Evolutionary conservation across 1,140 invertebrate genomes (phyloP).

Genomic region (Chrysomallon squamiferum): DNA sequence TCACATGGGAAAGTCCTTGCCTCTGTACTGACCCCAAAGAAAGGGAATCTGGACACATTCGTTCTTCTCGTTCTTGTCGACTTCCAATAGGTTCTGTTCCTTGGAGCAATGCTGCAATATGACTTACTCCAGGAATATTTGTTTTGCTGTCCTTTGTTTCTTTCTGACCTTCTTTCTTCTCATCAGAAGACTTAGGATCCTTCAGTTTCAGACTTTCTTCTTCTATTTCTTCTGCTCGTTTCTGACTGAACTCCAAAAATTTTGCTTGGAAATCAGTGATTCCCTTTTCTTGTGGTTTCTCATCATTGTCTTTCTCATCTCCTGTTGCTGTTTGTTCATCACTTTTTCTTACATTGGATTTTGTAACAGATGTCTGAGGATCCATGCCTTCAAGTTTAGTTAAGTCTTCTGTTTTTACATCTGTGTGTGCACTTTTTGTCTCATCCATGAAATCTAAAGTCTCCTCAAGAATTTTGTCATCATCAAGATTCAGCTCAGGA

Average conservation of each 20-base stretch:
- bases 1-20: slow-evolving; percentile 21
- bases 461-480: slow-evolving; percentile 65
- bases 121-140: slow-evolving; percentile 27
- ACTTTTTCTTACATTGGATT: slow-evolving; percentile 21
- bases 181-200: slow-evolving; percentile 12
- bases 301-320: slow-evolving; percentile 15
- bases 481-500: slow-evolving; percentile 82
- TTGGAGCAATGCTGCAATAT: slow-evolving; percentile 49
- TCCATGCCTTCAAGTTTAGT: slow-evolving; percentile 60
- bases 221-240: slow-evolving; percentile 56
- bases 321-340: slow-evolving; percentile 11
- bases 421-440: slow-evolving; percentile 16
- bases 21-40: slow-evolving; percentile 36
- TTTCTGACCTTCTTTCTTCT: slow-evolving; percentile 26
- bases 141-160: slow-evolving; percentile 9
- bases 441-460: slow-evolving; percentile 60
- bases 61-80: slow-evolving; percentile 16
- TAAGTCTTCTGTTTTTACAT: slow-evolving; percentile 25
- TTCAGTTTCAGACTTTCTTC: slow-evolving; percentile 32
- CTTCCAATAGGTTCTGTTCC: slow-evolving; percentile 26
- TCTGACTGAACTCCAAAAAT: slow-evolving; percentile 65
- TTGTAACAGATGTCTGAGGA: neutral
- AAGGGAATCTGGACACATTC: slow-evolving; percentile 9
- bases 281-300: slow-evolving; percentile 22
- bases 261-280: slow-evolving; percentile 60